These are phyloP conservation scores for Myotis myotis DNA, from an alignment of 2,797 vertebrate genomes.

Conservation along the genomic window DNA sequence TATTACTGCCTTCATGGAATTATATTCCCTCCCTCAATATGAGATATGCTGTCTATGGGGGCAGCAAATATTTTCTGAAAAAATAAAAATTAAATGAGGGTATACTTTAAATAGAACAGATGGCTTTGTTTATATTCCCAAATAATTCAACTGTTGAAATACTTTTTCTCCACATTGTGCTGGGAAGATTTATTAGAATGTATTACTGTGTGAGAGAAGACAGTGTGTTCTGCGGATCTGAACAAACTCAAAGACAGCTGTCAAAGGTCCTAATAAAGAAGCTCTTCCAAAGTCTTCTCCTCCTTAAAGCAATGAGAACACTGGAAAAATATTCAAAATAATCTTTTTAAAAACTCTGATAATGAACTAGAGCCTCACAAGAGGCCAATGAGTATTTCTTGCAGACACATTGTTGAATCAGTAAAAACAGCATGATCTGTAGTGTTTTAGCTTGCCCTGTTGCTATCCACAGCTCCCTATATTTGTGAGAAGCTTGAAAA, in stretches of 20 bases:
- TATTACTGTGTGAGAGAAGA: slow-evolving; percentile 28
- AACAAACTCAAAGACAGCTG: slow-evolving; percentile 43
- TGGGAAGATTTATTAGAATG: slow-evolving; percentile 38
- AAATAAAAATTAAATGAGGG: slow-evolving; percentile 18
- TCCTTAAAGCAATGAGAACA: background rate
- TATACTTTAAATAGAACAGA: slow-evolving; percentile 63
- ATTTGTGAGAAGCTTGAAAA: background rate
- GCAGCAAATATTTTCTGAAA: slow-evolving; percentile 36
- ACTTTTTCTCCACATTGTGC: background rate
- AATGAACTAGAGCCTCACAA: background rate
- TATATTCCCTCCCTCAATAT: background rate
- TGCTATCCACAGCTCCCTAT: background rate
- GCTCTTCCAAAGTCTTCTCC: background rate
- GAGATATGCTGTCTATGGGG: slow-evolving; percentile 15
- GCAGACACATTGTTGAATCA: background rate
- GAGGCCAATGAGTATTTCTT: background rate
- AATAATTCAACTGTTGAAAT: slow-evolving; percentile 49
- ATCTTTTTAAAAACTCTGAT: background rate
- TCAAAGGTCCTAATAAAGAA: slow-evolving; percentile 8
- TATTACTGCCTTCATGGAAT: background rate
- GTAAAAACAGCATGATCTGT: background rate
- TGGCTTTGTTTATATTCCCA: slow-evolving; percentile 52
- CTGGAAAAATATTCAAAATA: background rate
- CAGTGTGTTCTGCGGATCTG: background rate
- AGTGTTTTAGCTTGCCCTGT: background rate